Evolutionary conservation across 1,140 invertebrate species (phyloP), one percentile per base, ranked within the genome.

Genomic region (Oryctes rhinoceros): DNA sequence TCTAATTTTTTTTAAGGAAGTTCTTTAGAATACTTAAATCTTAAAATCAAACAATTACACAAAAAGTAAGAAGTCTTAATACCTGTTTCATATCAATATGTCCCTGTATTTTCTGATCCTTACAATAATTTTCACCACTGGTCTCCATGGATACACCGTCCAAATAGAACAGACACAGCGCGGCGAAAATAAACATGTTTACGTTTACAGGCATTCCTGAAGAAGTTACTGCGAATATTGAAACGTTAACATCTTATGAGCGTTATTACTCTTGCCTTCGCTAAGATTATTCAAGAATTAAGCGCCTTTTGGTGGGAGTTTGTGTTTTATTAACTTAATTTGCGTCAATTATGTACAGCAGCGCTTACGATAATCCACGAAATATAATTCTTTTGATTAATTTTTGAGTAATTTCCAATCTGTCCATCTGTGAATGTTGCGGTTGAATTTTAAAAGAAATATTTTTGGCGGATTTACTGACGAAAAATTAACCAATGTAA

Each of bases 21-120:
- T 30, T 30, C 24, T 30, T 30, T 30, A 30, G 24, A 30, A 30
- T 30, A 30, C 24, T n/a, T n/a, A n/a, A n/a, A n/a, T n/a, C n/a
- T 53, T 53, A 15, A 15, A n/a, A 13, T 53, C 49, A 11, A 53
- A 4, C 4, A 53, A 13, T 53, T 53, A 4, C 13, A 13, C 13
- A 4, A 1, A 53, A 53, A 4, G 4, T 53, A 13, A 13, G n/a
- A 53, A 10, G n/a, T 13, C 4, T 24, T 18, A 20, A 6, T 67
- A 67, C 65, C 83, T 86, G 84, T 78, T 81, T 82, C 18, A 85
- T 83, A 78, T 84, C 83, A 20, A 86, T 81, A 24, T 83, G 81
- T 20, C 59, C 71, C 48, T 86, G 85, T 11, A 82, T 82, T 49
- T 82, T 82, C 67, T 82, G 78, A 78, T 85, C 83, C 15, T 80